phyloP scores from a whole-genome alignment of 2,888 invertebrate species.

The Sturmia bella region DNA sequence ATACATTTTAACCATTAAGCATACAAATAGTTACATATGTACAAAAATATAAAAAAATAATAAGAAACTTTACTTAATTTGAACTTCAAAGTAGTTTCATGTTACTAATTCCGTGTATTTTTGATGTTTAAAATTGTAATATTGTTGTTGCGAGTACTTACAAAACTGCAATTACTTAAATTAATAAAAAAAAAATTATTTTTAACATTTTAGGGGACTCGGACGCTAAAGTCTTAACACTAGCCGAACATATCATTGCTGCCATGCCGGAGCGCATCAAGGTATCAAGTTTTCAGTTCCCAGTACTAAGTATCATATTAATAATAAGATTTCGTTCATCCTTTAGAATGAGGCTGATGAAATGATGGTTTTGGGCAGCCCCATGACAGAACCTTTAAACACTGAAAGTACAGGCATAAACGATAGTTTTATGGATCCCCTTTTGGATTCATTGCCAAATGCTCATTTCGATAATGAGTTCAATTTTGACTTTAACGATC shows the following conservation, averaged over 20 bases:
- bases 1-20: conserved; percentile 49
- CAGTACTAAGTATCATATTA: not conserved
- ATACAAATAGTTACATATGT: conserved; percentile 19
- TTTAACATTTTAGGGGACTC: conserved; percentile 88
- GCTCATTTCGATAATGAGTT: conserved; percentile 88
- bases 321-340: not conserved
- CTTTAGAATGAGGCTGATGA: conserved; percentile 89
- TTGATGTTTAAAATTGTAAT: conserved; percentile 56
- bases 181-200: not conserved
- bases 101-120: conserved; percentile 58
- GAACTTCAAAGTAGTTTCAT: conserved; percentile 66
- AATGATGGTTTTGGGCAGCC: conserved; percentile 84
- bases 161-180: not conserved
- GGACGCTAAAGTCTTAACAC: conserved; percentile 93
- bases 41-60: no score
- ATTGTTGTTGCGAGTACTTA: conserved; percentile 18
- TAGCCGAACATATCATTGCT: conserved; percentile 99
- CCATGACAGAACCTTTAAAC: conserved; percentile 82
- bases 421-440: conserved; percentile 89
- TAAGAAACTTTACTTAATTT: conserved; percentile 20
- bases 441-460: conserved; percentile 86
- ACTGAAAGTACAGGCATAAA: conserved; percentile 82
- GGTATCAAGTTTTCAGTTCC: conserved; percentile 82
- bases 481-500: conserved; percentile 91
- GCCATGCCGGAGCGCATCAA: conserved; percentile 99